phyloP scores from a whole-genome alignment of 2,797 vertebrate species.

The Dromococcyx pavoninus region DNA sequence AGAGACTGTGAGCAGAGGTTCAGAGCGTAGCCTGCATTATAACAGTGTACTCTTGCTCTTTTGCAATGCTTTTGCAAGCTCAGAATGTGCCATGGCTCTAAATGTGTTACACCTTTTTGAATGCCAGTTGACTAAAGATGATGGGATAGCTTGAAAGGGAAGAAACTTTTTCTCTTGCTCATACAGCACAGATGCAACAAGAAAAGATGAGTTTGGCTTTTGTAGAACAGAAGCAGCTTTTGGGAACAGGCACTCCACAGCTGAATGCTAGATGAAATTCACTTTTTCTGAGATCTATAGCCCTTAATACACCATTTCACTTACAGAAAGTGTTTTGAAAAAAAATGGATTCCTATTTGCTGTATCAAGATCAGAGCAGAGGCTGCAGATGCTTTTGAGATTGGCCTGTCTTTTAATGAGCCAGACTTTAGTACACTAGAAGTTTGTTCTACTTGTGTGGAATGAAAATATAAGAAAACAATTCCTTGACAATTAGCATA shows the following conservation, averaged over 20 bases:
- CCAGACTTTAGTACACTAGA: neutral
- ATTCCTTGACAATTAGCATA: neutral
- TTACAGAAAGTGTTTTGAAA: neutral
- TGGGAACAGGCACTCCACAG: neutral
- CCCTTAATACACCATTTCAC: neutral
- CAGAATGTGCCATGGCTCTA: neutral
- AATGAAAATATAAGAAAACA: neutral
- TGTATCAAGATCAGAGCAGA: neutral
- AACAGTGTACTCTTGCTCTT: neutral
- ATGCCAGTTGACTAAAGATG: neutral
- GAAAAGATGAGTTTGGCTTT: neutral
- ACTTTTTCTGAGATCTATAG: neutral
- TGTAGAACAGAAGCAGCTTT: neutral
- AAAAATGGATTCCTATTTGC: neutral
- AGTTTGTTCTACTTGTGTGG: neutral
- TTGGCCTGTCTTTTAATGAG: neutral
- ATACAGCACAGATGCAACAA: neutral
- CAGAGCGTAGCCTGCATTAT: neutral
- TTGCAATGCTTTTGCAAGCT: neutral
- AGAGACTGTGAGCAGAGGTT: slow-evolving; percentile 2
- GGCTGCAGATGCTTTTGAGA: neutral
- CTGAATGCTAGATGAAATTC: neutral
- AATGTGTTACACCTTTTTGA: neutral
- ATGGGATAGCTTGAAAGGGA: neutral
- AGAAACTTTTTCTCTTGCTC: neutral